A percentile compares a stretch with the other conserved stretches of the same genome.
Conservation (phyloP, 2,797 vertebrate species). For the Chelon labrosus region DNA sequence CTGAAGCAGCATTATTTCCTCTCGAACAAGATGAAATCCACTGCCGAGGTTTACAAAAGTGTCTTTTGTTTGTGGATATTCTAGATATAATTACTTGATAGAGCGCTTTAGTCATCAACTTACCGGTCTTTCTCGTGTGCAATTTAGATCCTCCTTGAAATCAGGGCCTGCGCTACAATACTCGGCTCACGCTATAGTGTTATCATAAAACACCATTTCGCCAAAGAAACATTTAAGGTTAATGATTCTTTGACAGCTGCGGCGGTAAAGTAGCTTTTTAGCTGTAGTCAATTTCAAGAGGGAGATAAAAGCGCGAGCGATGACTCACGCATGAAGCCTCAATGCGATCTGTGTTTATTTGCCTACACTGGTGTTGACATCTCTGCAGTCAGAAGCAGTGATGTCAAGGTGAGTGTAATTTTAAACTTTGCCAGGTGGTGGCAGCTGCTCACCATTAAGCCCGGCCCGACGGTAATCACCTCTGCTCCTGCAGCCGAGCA, state of each 20-base stretch:
- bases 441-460: constrained; percentile 77
- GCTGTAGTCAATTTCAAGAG: constrained; percentile 39
- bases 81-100: constrained; percentile 20
- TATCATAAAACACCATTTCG: constrained; percentile 3
- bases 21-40: constrained; percentile 18
- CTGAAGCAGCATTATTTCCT: background rate
- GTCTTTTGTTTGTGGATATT: constrained; percentile 18
- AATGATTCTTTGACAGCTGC: background rate
- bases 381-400: constrained; percentile 9
- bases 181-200: background rate
- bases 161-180: constrained; percentile 1
- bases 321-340: constrained; percentile 14
- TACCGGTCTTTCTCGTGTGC: constrained; percentile 10
- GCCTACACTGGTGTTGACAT: constrained; percentile 25
- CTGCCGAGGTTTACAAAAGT: constrained; percentile 27
- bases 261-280: constrained; percentile 20
- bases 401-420: constrained; percentile 58
- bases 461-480: constrained; percentile 53
- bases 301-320: constrained; percentile 13
- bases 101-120: background rate
- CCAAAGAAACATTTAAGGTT: constrained; percentile 4
- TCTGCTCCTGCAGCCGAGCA: constrained; percentile 47
- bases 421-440: constrained; percentile 74
- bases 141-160: constrained; percentile 29
- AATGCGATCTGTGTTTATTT: constrained; percentile 20